Percentiles rank a stretch among this genome's conserved stretches.
These are phyloP conservation scores for Anastatus disparis DNA, from an alignment of 1,140 invertebrate species.

Conservation along the genomic window DNA sequence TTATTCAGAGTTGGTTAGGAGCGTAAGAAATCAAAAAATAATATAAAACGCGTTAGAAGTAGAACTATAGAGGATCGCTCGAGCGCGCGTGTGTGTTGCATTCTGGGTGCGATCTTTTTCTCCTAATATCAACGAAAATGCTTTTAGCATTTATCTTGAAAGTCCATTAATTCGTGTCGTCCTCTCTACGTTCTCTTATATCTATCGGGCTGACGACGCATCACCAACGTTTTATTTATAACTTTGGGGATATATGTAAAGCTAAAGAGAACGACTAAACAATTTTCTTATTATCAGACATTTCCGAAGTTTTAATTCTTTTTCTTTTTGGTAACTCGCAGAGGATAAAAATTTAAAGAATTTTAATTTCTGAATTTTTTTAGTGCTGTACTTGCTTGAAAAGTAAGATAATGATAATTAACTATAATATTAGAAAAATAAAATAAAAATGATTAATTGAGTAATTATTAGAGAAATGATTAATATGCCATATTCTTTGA, in stretches of 20 bases:
- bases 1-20: no score
- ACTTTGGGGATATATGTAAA: no score
- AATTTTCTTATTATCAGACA: conserved; percentile 42
- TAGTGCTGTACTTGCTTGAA: no score
- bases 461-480: no score
- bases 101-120: conserved; percentile 6
- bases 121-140: conserved; percentile 54
- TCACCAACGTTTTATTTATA: conserved; percentile 52
- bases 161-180: conserved; percentile 48
- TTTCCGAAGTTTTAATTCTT: no score
- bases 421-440: no score
- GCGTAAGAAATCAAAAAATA: conserved; percentile 17
- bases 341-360: no score
- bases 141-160: conserved; percentile 55
- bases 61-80: not conserved
- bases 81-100: not conserved
- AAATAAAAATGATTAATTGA: no score
- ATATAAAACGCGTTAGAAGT: not conserved
- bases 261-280: conserved; percentile 35
- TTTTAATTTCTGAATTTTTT: no score
- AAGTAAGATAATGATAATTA: no score
- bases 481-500: no score
- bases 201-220: conserved; percentile 43
- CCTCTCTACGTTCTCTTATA: conserved; percentile 45
- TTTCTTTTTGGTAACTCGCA: no score